Percentiles rank a stretch among this genome's conserved stretches.
phyloP scores from a whole-genome alignment of 2,797 vertebrate genomes.

The Fratercula arctica region DNA sequence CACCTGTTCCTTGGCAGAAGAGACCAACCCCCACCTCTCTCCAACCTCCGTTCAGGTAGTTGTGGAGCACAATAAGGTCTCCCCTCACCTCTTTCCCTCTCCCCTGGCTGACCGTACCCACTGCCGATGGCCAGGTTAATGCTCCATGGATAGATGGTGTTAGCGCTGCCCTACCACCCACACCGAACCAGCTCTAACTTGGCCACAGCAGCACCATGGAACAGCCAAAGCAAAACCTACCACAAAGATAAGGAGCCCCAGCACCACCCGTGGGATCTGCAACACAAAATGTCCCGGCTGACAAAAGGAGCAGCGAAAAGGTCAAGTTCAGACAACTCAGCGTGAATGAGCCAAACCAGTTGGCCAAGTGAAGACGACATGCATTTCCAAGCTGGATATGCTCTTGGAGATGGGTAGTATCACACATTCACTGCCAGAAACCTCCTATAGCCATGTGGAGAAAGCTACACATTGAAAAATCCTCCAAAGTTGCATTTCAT shows the following conservation, averaged over 20 bases:
- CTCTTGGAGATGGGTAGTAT: neutral
- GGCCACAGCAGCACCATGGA: neutral
- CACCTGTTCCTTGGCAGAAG: no score
- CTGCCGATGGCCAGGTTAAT: fast-evolving
- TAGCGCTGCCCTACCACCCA: neutral
- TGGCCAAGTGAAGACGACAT: fast-evolving
- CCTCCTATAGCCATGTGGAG: neutral
- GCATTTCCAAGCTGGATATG: neutral
- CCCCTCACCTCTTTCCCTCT: neutral
- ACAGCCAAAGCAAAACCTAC: neutral
- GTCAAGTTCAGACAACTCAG: neutral
- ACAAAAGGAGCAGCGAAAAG: neutral
- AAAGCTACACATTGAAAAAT: neutral
- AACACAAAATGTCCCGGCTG: neutral
- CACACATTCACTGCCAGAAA: neutral
- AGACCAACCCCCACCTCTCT: no score
- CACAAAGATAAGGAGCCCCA: neutral
- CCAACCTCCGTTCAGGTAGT: no score
- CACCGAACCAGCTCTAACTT: neutral
- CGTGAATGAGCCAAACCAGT: neutral
- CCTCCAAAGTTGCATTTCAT: neutral
- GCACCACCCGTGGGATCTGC: neutral
- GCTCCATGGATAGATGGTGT: fast-evolving
- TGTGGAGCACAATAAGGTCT: no score
- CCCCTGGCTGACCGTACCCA: neutral